Base-by-base conservation (phyloP, 2,113 vertebrate species). In the human (Homo sapiens) region DNA sequence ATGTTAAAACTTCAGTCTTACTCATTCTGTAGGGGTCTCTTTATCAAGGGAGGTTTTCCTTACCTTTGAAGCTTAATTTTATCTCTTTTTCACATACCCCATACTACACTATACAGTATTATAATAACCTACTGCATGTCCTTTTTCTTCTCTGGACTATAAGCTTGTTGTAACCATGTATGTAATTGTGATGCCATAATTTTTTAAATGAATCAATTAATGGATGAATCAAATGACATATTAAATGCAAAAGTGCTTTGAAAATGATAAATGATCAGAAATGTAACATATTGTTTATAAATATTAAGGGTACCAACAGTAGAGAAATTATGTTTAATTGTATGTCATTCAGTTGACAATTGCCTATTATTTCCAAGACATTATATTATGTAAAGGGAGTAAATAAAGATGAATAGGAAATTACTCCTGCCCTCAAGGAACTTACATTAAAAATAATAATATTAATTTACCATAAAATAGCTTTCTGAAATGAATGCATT, bases 361-460 rank as follows among this genome's bases (percentile, higher is more conserved):
- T 88, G 5, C 38, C 12, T 76, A 43, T 11, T 10, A 17, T 59
- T 94, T 94, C 61, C 0, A 82, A 82, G 57, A 43, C 9, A 43
- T 11, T 72, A 35, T 55, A 4, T 90, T 95, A 94, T 27, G 55
- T 57, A 94, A 38, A 90, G 5, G 2, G 16, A 75, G 35, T 48
- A 79, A 73, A 78, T 82, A 86, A 94, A 76, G 35, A 61, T 80
- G 23, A 59, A 43, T 52, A 75, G 90, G 48, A 79, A 95, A 83
- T 90, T 72, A 61, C n/a, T 75, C 43, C 22, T 93, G 40, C 64
- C 48, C n/a, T 90, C 48, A 88, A 90, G 64, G 20, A 83, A 90
- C 10, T 79, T n/a, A 45, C 23, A 81, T 79, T 89, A 94, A 87
- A 87, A 88, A 80, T 90, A 96, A 73, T 87, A 76, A 20, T 87